A percentile compares a stretch with the other conserved stretches of the same genome.
Conservation (phyloP, 1,140 invertebrate species). For the Drosophila sechellia region DNA sequence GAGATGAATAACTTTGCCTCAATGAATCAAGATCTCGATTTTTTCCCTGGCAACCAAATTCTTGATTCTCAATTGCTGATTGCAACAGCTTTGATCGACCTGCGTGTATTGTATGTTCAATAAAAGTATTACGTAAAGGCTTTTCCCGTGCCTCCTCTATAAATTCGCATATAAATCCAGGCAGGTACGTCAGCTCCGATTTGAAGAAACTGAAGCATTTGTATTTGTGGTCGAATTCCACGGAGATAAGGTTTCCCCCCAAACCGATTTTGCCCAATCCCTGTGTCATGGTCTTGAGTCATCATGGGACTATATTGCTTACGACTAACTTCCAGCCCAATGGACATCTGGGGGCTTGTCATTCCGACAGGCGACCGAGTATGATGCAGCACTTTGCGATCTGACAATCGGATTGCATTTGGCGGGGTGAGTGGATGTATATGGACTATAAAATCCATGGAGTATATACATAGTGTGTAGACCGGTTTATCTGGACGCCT, state of each 20-base stretch:
- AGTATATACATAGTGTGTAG: constrained; percentile 19
- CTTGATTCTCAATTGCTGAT: background rate
- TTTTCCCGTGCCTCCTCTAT: background rate
- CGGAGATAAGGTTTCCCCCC: constrained; percentile 21
- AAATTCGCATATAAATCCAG: constrained; percentile 2
- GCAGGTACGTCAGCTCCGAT: constrained; percentile 9
- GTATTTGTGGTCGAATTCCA: constrained; percentile 21
- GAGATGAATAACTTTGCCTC: no score
- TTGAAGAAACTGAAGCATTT: background rate
- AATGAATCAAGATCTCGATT: no score
- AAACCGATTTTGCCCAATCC: constrained; percentile 11
- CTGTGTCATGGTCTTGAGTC: constrained; percentile 41
- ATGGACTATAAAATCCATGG: no score
- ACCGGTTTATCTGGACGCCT: constrained; percentile 53
- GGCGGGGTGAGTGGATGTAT: no score
- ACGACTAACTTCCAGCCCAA: constrained; percentile 27
- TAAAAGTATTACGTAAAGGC: background rate
- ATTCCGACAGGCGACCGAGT: constrained; percentile 27
- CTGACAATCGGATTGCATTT: constrained; percentile 57
- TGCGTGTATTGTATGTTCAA: background rate
- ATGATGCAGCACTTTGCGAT: constrained; percentile 60
- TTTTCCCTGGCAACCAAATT: background rate
- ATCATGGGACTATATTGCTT: constrained; percentile 25
- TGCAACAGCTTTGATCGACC: background rate
- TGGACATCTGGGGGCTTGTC: constrained; percentile 67